Percentiles rank a stretch among this genome's conserved stretches.
phyloP scores from a whole-genome alignment of 2,797 vertebrate species.

The Molossus molossus region DNA sequence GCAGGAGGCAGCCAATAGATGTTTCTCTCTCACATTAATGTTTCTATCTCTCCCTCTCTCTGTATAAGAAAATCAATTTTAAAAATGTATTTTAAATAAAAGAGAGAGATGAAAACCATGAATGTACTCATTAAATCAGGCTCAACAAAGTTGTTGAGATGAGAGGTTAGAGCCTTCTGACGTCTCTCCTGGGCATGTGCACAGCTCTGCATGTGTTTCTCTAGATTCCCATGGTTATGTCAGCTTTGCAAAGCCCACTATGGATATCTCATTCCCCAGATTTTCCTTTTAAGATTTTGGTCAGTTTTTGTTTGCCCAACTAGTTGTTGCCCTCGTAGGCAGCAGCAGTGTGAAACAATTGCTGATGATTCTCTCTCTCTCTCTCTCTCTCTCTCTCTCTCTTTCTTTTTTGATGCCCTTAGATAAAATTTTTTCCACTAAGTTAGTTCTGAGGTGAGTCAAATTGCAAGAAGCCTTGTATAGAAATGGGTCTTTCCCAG shows the following conservation, averaged over 20 bases:
- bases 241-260: background rate
- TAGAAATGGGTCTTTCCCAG: background rate
- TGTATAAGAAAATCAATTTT: too few species aligned
- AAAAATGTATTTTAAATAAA: too few species aligned
- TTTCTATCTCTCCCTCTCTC: too few species aligned
- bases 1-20: too few species aligned
- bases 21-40: too few species aligned
- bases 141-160: background rate
- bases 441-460: background rate
- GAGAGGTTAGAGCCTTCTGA: background rate
- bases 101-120: background rate
- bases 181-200: background rate
- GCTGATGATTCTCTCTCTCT: background rate
- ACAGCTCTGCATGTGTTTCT: background rate
- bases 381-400: background rate
- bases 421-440: background rate
- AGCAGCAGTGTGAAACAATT: background rate
- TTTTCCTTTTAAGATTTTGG: slow-evolving; percentile 14
- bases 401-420: background rate
- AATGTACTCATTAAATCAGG: background rate
- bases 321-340: background rate
- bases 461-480: slow-evolving; percentile 20
- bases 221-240: background rate
- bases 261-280: background rate
- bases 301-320: background rate